Evolutionary conservation across 1,140 invertebrate species (phyloP).

Genomic region (Caenorhabditis remanei): DNA sequence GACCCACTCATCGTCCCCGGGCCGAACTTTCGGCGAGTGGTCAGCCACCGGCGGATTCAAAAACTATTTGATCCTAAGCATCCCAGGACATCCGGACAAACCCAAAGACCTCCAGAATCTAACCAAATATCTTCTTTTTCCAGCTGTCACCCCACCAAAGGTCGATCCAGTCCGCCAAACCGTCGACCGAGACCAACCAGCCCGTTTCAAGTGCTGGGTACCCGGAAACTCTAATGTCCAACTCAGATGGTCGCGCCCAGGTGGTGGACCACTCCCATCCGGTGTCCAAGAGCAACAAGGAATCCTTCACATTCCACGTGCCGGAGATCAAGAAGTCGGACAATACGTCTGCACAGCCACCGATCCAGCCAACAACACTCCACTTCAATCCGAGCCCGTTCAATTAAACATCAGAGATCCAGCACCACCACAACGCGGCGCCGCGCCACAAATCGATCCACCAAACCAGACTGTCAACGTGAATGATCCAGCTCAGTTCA

Average conservation of each 20-base stretch:
- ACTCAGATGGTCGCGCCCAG: slow-evolving; percentile 71
- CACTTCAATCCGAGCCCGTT: slow-evolving; percentile 62
- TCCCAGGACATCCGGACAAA: background rate
- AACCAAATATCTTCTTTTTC: slow-evolving; percentile 11
- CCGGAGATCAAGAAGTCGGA: slow-evolving; percentile 57
- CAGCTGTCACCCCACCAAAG: slow-evolving; percentile 69
- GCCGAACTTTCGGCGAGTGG: no score
- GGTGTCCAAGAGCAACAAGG: slow-evolving; percentile 71
- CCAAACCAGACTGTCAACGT: slow-evolving; percentile 62
- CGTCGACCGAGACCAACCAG: slow-evolving; percentile 72
- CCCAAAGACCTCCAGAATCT: background rate
- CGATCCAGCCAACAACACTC: slow-evolving; percentile 69
- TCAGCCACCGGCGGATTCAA: no score
- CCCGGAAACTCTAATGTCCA: slow-evolving; percentile 74
- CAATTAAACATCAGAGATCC: slow-evolving; percentile 62
- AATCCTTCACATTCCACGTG: slow-evolving; percentile 62
- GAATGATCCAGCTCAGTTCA: slow-evolving; percentile 66
- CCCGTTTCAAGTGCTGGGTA: slow-evolving; percentile 76
- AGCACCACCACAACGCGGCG: background rate
- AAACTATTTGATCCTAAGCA: no score
- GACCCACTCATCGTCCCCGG: no score
- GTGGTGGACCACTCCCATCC: slow-evolving; percentile 70
- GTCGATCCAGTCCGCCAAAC: slow-evolving; percentile 74
- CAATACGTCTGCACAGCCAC: slow-evolving; percentile 74
- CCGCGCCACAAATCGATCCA: slow-evolving; percentile 71